These are phyloP conservation scores for Varanus komodoensis DNA, from an alignment of 2,113 vertebrate species.

Conservation along the genomic window DNA sequence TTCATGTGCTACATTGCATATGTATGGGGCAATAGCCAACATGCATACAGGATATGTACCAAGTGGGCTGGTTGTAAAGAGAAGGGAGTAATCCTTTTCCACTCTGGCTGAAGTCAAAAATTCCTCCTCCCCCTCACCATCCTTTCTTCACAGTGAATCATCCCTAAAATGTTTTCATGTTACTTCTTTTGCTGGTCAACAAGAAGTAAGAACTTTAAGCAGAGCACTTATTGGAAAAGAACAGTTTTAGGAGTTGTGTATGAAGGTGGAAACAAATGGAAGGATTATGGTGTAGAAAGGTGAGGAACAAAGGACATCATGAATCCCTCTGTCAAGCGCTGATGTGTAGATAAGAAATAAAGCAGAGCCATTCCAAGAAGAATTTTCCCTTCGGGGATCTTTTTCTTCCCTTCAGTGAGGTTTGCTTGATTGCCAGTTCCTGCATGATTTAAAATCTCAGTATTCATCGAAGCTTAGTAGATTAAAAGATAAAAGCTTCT, in stretches of 20 bases:
- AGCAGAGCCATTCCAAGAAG: not conserved
- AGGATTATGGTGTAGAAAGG: not conserved
- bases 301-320: not conserved
- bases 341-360: not conserved
- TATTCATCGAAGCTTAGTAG: not conserved
- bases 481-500: slow-evolving; percentile 21
- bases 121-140: too few relatives aligned
- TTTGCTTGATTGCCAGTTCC: not conserved
- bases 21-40: too few relatives aligned
- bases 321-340: not conserved
- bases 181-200: not conserved
- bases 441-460: not conserved
- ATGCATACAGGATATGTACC: too few relatives aligned
- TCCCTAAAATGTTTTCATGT: not conserved
- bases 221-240: not conserved
- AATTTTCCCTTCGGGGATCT: not conserved
- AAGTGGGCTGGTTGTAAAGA: not conserved
- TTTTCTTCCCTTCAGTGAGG: not conserved
- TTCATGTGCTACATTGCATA: too few relatives aligned
- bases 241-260: not conserved
- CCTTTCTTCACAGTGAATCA: not conserved
- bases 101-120: not conserved
- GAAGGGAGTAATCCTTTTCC: not conserved
- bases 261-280: not conserved
- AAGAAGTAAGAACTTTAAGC: not conserved